Conservation (phyloP, 2,113 vertebrate species). For the Erinaceus europaeus region DNA sequence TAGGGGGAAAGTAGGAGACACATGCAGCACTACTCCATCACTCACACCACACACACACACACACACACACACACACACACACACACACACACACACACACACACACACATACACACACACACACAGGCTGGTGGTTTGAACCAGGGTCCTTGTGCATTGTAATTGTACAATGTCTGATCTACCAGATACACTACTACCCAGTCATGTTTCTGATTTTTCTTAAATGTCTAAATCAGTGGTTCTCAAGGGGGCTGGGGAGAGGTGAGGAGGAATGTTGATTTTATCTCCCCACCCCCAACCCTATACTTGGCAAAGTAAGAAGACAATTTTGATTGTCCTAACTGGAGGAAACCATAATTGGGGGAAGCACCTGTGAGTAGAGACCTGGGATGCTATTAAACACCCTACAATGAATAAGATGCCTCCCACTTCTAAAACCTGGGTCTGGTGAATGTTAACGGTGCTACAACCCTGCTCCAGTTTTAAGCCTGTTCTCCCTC, state of each 20-base stretch:
- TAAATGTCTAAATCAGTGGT: not conserved
- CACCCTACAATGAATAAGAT: not conserved
- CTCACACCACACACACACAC: too few relatives aligned
- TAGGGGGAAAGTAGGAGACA: too few relatives aligned
- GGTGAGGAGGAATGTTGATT: not conserved
- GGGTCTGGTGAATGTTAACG: not conserved
- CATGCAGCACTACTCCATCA: too few relatives aligned
- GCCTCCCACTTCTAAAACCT: not conserved
- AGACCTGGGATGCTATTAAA: not conserved
- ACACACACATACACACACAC: too few relatives aligned
- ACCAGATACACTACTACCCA: too few relatives aligned
- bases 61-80: too few relatives aligned
- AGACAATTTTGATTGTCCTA: fast-evolving
- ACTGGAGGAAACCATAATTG: not conserved
- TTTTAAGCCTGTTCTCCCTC: not conserved
- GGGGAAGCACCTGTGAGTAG: too few relatives aligned
- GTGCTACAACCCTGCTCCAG: not conserved
- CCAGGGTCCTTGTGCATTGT: too few relatives aligned
- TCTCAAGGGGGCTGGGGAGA: not conserved
- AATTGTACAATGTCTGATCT: too few relatives aligned
- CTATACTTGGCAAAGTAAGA: not conserved
- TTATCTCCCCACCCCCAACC: not conserved
- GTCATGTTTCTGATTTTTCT: not conserved
- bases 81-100: too few relatives aligned
- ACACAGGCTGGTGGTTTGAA: too few relatives aligned